Evolutionary conservation across 2,888 invertebrate species (phyloP), one percentile per base, ranked within the genome.

Genomic region (Dryadula phaetusa): DNA sequence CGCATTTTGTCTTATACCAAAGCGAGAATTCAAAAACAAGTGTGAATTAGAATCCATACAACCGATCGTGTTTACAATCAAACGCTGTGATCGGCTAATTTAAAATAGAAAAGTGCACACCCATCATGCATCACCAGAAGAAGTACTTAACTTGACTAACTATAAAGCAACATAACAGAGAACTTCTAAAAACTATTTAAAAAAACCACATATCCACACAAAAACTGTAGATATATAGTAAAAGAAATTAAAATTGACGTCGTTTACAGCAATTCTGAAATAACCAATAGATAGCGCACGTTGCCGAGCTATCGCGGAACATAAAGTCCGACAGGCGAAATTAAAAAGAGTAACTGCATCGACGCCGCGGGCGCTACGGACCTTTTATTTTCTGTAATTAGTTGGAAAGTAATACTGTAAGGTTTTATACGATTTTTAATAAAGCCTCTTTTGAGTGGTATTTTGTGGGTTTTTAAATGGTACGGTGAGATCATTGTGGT

Each of bases 271-370:
- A 74, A 76, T 83, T 44, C 83, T 80, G 80, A 82, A 84, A 86
- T 83, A 84, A 81, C 85, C 80, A 82, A 60, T 60, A 60, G 60
- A 60, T 60, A 60, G 60, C 42, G 60, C 60, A 28, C 47, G 68
- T 65, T 61, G 54, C 74, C 66, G 74, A 74, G 78, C 79, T 82
- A 81, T 82, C 79, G 80, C 73, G 71, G 58, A 52, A 76, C 81
- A 84, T 86, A 86, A 86, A 84, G 79, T 82, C 83, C 77, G 81
- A 79, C 81, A 73, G 75, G 73, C 77, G 79, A 83, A 86, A 86
- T 87, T 87, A 86, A 75, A 74, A 73, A 73, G 70, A 72, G 54
- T 70, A 64, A 72, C 73, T 66, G 70, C 74, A 68, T 68, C 52
- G 67, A 64, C 61, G 67, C 67, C 67, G 52, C 67, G 67, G 67